phyloP scores from a whole-genome alignment of 2,797 vertebrate species.

The Naso thynnoides region DNA sequence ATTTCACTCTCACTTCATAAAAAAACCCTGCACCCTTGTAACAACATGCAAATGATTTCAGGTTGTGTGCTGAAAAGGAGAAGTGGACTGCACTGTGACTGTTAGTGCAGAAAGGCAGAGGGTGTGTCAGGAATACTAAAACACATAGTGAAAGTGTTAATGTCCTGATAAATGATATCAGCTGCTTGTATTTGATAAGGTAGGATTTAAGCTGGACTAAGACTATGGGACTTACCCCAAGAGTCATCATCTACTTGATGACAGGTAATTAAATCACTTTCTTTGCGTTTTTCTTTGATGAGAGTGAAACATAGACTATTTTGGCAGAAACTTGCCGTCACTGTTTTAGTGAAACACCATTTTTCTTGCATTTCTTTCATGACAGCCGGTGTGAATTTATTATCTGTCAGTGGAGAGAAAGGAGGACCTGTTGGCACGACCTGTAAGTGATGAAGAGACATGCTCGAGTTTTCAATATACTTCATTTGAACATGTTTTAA shows the following conservation, averaged over 20 bases:
- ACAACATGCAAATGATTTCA: conserved; percentile 28
- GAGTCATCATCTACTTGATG: conserved; percentile 18
- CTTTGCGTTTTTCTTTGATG: neutral
- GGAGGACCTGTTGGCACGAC: rapidly evolving
- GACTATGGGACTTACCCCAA: conserved; percentile 27
- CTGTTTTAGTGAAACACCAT: neutral
- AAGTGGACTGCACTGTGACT: neutral
- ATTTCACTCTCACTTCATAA: neutral
- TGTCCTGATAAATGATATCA: too few species aligned
- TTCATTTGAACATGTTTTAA: neutral
- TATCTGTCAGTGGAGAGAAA: neutral
- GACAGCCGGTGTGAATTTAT: conserved; percentile 21
- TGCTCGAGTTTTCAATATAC: too few species aligned
- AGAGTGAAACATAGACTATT: neutral
- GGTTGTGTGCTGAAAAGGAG: neutral
- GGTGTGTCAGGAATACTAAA: neutral
- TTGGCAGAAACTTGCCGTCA: neutral
- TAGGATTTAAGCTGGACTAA: neutral
- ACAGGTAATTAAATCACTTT: conserved; percentile 41
- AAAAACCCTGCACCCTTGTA: conserved; percentile 19
- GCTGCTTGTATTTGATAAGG: neutral
- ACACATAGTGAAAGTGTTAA: too few species aligned
- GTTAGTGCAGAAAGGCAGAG: neutral
- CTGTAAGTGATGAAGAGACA: conserved; percentile 41
- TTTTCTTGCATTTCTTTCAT: neutral